Conservation (phyloP, 2,113 vertebrate genomes). For the Phycodurus eques region DNA sequence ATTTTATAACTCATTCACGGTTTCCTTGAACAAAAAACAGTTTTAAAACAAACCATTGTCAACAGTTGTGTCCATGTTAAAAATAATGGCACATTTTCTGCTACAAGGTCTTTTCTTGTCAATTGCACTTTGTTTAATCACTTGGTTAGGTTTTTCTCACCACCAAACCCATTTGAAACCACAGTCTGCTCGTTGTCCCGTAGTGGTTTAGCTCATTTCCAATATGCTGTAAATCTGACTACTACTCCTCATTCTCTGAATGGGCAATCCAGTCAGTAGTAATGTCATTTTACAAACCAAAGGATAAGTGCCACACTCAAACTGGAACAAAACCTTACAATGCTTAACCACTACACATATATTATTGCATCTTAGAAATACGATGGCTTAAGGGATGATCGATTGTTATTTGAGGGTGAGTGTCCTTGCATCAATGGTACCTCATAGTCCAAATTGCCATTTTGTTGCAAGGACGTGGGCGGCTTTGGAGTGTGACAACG, state of each 20-base stretch:
- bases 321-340: conserved; percentile 17
- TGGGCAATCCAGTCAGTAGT: conserved; percentile 20
- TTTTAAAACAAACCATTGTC: conserved; percentile 27
- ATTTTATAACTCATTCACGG: conserved; percentile 47
- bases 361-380: conserved; percentile 74
- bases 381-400: conserved; percentile 75
- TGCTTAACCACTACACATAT: conserved; percentile 17
- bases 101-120: conserved; percentile 41
- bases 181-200: conserved; percentile 24
- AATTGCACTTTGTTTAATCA: conserved; percentile 68
- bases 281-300: conserved; percentile 5
- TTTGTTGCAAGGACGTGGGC: conserved; percentile 36
- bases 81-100: background rate
- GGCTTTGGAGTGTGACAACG: conserved; percentile 43
- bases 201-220: conserved; percentile 30
- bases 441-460: conserved; percentile 72
- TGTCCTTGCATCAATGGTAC: conserved; percentile 81
- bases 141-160: conserved; percentile 31
- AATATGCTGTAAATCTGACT: conserved; percentile 22
- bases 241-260: conserved; percentile 33
- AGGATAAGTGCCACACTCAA: conserved; percentile 37
- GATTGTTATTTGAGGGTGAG: conserved; percentile 76
- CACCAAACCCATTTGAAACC: conserved; percentile 30
- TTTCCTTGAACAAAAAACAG: conserved; percentile 22
- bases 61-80: conserved; percentile 38